Conservation (phyloP, 2,113 vertebrate genomes). For the Brienomyrus brachyistius region DNA sequence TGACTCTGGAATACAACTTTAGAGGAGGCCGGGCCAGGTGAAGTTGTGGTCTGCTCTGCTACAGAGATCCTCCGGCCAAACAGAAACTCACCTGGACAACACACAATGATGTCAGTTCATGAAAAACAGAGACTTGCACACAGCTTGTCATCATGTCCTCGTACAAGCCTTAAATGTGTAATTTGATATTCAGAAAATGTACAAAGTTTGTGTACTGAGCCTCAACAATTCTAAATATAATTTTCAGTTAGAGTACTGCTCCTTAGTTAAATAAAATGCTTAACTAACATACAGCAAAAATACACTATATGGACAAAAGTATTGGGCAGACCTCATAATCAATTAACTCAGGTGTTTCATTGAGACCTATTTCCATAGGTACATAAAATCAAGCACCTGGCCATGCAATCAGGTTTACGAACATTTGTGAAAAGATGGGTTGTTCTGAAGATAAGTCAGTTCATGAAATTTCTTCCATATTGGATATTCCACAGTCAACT, state of each 20-base stretch:
- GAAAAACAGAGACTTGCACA: background rate
- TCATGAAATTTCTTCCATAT: background rate
- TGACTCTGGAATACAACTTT: slow-evolving; percentile 61
- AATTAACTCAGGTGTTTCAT: background rate
- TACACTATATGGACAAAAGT: background rate
- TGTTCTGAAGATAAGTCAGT: background rate
- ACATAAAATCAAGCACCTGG: background rate
- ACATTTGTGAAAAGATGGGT: background rate
- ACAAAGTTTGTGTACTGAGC: background rate
- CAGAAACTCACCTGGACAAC: slow-evolving; percentile 72
- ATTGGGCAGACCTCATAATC: background rate
- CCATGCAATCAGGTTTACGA: background rate
- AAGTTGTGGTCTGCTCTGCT: slow-evolving; percentile 37
- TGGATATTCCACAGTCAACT: background rate
- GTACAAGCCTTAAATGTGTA: background rate
- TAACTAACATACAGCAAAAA: background rate
- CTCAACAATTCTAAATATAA: background rate
- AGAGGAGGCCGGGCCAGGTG: slow-evolving; percentile 25
- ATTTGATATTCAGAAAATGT: background rate
- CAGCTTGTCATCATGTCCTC: background rate
- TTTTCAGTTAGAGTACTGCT: background rate
- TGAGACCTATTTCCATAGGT: background rate
- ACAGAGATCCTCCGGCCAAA: slow-evolving; percentile 57
- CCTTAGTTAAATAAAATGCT: background rate
- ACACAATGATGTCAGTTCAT: background rate